A percentile compares a stretch with the other conserved stretches of the same genome.
These are phyloP conservation scores for Epinephelus lanceolatus DNA, from an alignment of 2,113 vertebrate species.

Conservation along the genomic window DNA sequence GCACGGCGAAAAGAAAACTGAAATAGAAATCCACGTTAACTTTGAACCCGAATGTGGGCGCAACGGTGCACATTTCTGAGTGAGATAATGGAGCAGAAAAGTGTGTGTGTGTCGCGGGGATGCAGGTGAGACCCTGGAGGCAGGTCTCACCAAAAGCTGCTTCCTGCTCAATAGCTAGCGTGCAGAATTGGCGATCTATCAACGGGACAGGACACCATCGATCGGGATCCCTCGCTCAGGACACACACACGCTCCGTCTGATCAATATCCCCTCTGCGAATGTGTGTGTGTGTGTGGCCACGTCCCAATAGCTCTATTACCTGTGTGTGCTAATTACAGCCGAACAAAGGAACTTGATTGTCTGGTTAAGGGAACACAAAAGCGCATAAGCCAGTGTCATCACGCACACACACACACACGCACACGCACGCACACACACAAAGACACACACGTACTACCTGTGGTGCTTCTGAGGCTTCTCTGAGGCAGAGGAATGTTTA, in stretches of 20 bases:
- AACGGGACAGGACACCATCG: constrained; percentile 77
- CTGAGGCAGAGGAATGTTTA: constrained; percentile 46
- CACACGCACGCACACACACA: constrained; percentile 19
- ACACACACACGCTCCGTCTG: constrained; percentile 48
- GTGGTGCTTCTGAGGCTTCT: constrained; percentile 41
- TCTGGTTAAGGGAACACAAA: constrained; percentile 53
- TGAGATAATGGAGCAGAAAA: constrained; percentile 15
- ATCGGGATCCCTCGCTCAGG: constrained; percentile 73
- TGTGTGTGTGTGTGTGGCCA: constrained; percentile 19
- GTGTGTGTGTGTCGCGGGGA: constrained; percentile 9
- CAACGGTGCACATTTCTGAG: not conserved
- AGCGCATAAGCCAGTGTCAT: not conserved
- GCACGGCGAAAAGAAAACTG: constrained; percentile 4
- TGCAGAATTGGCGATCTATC: constrained; percentile 79
- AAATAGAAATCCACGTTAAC: constrained; percentile 29
- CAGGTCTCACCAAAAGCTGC: constrained; percentile 61
- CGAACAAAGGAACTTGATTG: constrained; percentile 40
- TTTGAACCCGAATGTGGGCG: not conserved
- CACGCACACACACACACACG: not conserved
- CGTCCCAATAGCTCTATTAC: constrained; percentile 66
- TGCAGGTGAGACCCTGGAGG: constrained; percentile 54
- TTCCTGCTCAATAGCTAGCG: constrained; percentile 72
- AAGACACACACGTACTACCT: constrained; percentile 39
- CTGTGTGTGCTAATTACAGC: constrained; percentile 63
- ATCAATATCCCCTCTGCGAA: constrained; percentile 59